Base-by-base conservation (phyloP, 2,888 invertebrate genomes). In the Drosophila rellima region DNA sequence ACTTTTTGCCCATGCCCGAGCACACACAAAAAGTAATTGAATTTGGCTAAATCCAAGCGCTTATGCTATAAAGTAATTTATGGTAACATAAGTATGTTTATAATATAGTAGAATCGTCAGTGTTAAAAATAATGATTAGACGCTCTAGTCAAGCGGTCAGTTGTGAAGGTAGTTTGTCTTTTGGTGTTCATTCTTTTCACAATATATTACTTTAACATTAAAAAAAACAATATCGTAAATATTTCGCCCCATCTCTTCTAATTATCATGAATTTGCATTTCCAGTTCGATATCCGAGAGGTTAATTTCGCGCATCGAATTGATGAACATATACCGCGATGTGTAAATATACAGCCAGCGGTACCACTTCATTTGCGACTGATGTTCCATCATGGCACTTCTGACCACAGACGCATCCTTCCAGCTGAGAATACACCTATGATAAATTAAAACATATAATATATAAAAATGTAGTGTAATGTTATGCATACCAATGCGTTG, bases 311-410 rank as follows among this genome's bases (percentile, higher is more conserved):
- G 94, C 62, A 98, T 93, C 1, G 98, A 97, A 92, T 99, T 99
- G 71, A 99, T 96, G 78, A 97, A 94, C 93, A 97, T 96, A 91
- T 98, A 99, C 59, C 98, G 94, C 13, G 98, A 98, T 93, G 98
- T 96, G 42, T 95, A 91, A 83, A 99, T 95, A 91, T 98, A 99
- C 3, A 99, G 93, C 90, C 95, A 94, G 61, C 99, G 94, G 93
- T 97, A 99, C 99, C 99, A 99, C 39, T 97, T 95, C 93, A 97
- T 95, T 92, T 99, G 99, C n/a, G 98, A 97, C 78, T 94, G 93
- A 92, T 99, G 98, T 60, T 95, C 94, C 75, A 94, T 94, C 98
- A 99, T 98, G 3, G 98, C 98, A 75, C 94, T 93, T 91, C 96
- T 94, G 26, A 96, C 93, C 23, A 93, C 92, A 3, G 93, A 90